Conservation (phyloP, 2,797 vertebrate genomes). For the Lagorchestes hirsutus region DNA sequence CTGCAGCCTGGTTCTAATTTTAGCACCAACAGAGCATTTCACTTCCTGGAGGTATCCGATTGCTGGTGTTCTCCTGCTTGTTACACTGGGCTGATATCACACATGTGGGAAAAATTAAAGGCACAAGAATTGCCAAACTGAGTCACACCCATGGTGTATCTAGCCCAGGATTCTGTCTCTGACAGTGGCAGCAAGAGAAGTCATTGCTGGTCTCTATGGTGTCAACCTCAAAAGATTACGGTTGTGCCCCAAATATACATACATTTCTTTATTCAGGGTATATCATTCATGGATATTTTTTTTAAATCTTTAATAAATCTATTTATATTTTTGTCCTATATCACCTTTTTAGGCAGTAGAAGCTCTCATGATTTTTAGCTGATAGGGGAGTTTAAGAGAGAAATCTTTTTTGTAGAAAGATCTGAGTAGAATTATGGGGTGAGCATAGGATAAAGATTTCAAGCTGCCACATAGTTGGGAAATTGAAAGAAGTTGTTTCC, state of each 20-base stretch:
- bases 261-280: not conserved
- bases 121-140: constrained; percentile 46
- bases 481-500: not conserved
- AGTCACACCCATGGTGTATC: constrained; percentile 55
- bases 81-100: constrained; percentile 68
- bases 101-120: constrained; percentile 84
- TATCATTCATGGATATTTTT: not conserved
- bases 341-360: not conserved
- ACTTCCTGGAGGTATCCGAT: constrained; percentile 82
- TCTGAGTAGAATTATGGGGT: not conserved
- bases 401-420: not conserved
- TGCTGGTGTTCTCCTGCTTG: constrained; percentile 48
- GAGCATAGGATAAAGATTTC: not conserved
- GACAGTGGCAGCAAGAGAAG: not conserved
- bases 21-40: constrained; percentile 79
- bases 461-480: not conserved
- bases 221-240: not conserved
- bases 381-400: not conserved
- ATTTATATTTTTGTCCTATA: not conserved
- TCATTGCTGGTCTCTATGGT: accelerated
- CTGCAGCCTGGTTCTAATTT: constrained; percentile 84
- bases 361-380: not conserved
- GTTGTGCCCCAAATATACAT: not conserved
- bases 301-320: not conserved
- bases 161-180: constrained; percentile 9